Percentiles rank a stretch among this genome's conserved stretches.
These are phyloP conservation scores for Cassiopea andromeda DNA, from an alignment of 30 jellyfish, hydroid and myxozoan species.

Conservation along the genomic window DNA sequence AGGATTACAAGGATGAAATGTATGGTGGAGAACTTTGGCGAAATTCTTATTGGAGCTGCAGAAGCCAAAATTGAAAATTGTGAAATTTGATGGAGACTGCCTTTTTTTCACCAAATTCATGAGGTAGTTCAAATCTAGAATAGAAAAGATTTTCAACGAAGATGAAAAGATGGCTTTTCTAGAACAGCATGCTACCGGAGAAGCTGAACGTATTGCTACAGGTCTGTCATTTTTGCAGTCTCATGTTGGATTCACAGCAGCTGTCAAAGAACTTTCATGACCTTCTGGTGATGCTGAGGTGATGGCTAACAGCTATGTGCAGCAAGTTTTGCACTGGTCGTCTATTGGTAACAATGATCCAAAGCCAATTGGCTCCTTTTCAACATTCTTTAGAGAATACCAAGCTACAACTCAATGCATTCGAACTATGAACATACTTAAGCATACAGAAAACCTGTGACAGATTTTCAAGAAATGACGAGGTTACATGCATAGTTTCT, in stretches of 20 bases:
- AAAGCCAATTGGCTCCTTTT: no score
- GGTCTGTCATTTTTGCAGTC: constrained; percentile 32
- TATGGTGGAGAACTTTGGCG: constrained; percentile 27
- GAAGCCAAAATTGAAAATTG: constrained; percentile 49
- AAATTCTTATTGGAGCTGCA: constrained; percentile 57
- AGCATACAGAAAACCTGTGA: no score
- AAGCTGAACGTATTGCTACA: constrained; percentile 52
- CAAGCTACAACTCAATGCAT: no score
- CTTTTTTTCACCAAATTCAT: constrained; percentile 47
- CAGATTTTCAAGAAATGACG: no score
- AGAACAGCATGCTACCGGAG: constrained; percentile 61
- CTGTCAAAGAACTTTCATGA: no score
- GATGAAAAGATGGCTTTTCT: constrained; percentile 62
- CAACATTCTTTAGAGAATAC: no score
- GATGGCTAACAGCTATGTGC: no score
- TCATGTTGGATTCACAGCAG: constrained; percentile 35
- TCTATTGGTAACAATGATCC: no score
- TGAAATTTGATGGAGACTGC: constrained; percentile 61
- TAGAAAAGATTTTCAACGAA: constrained; percentile 45
- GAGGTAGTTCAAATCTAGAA: constrained; percentile 52
- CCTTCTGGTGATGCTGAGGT: no score
- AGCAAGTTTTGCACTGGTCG: no score
- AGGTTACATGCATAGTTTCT: no score
- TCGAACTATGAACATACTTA: no score
- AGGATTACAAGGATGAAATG: constrained; percentile 9